Percentiles rank a stretch among this genome's conserved stretches.
Conservation (phyloP, 1,140 invertebrate genomes). For the Cydia splendana region DNA sequence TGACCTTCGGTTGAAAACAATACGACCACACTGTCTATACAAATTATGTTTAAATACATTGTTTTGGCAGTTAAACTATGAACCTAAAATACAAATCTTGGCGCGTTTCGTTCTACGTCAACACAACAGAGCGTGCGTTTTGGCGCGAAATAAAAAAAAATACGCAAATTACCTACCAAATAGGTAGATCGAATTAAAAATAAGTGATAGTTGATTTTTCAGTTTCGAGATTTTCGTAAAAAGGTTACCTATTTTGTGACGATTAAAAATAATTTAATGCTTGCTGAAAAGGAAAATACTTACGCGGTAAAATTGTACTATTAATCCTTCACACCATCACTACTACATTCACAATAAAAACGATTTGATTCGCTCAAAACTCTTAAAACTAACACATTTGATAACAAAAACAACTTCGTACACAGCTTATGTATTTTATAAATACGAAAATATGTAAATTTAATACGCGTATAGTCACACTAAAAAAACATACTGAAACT, state of each 20-base stretch:
- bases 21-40: not conserved
- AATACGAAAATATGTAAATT: not conserved
- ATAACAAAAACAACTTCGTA: not conserved
- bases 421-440: not conserved
- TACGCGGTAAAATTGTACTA: not conserved
- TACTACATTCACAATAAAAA: not conserved
- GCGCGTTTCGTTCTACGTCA: not conserved
- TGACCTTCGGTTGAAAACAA: not conserved
- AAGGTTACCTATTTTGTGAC: not conserved
- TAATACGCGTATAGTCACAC: not conserved
- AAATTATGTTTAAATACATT: not conserved
- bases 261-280: not conserved
- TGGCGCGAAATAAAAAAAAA: not conserved
- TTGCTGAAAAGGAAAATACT: not conserved
- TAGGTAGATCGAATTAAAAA: too few species aligned
- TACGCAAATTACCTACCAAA: not conserved
- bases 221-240: not conserved
- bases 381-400: conserved; percentile 12
- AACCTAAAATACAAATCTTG: not conserved
- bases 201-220: not conserved
- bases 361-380: not conserved
- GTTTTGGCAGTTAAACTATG: not conserved
- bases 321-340: not conserved
- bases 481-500: conserved; percentile 42
- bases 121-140: not conserved